phyloP scores from a whole-genome alignment of 1,140 invertebrate species.

The Drosophila melanogaster region DNA sequence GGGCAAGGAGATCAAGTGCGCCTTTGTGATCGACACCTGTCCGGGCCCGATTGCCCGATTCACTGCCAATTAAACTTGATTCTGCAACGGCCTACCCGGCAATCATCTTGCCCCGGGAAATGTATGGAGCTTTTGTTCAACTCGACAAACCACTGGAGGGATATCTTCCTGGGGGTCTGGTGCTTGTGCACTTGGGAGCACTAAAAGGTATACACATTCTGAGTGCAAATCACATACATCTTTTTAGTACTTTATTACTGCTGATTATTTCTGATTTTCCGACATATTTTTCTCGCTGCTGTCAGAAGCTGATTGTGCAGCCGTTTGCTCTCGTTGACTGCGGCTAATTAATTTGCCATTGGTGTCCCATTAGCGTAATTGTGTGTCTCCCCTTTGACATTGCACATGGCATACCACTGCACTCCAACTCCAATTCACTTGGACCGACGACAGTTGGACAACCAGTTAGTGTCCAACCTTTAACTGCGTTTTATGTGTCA shows the following conservation, averaged over 20 bases:
- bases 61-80: slow-evolving; percentile 26
- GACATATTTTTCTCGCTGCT: not conserved
- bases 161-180: not conserved
- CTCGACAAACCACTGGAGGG: not conserved
- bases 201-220: not conserved
- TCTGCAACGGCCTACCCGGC: not conserved
- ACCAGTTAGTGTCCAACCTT: slow-evolving; percentile 59
- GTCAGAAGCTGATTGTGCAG: slow-evolving; percentile 3
- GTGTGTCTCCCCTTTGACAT: slow-evolving; percentile 80
- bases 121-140: slow-evolving; percentile 9
- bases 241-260: no score
- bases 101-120: not conserved
- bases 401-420: slow-evolving; percentile 10
- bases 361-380: slow-evolving; percentile 84
- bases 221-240: no score
- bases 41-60: slow-evolving; percentile 1
- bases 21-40: slow-evolving; percentile 44
- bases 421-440: not conserved
- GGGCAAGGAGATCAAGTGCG: slow-evolving; percentile 22
- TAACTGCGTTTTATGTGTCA: slow-evolving; percentile 76
- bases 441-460: slow-evolving; percentile 33
- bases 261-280: no score
- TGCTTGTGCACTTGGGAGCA: not conserved
- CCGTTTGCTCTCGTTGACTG: slow-evolving; percentile 19
- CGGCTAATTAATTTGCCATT: slow-evolving; percentile 83